Base-by-base conservation (phyloP, 2,797 vertebrate genomes). In the Rhabdomys pumilio region DNA sequence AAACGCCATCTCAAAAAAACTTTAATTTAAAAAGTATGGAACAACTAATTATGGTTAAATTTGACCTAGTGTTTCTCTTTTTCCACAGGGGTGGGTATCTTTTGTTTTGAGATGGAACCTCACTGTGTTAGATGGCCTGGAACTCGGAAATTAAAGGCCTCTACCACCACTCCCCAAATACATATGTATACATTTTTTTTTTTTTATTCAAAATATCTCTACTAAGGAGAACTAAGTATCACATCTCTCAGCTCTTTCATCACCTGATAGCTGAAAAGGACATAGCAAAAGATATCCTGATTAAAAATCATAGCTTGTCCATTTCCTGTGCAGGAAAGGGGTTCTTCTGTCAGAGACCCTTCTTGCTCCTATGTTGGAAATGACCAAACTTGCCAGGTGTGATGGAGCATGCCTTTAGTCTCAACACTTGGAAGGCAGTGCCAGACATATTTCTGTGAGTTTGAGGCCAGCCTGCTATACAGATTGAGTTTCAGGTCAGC, bases 311-410 rank as follows among this genome's bases (percentile, higher is more conserved):
- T n/a, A 67, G 17, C 38, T 26, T 61, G 11, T 79, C 80, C 17
- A 29, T n/a, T 85, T 82, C 19, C n/a, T 91, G 1, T 76, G 38
- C 20, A 34, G 31, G 34, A 53, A 5, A 47, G 53, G 55, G 34
- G 19, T 17, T 75, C 57, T 93, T 22, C 26, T 87, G 11, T 41
- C 44, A 53, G 24, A 61, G 81, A 22, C 53, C 81, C 73, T 47
- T 11, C 72, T 88, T 81, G 47, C 67, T 91, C 31, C 13, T 90
- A 34, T 75, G 24, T 44, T 76, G 50, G 90, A 92, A 92, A 69
- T 57, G 55, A 93, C 86, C 63, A 41, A 55, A 84, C 31, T 93
- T 79, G 22, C 22, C 72, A 75, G 20, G 22, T 44, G 38, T 44
- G 22, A 2, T 75, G 4, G 11, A 24, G 4, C 4, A 75, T 17